Evolutionary conservation across 2,797 vertebrate species (phyloP), one percentile per base, ranked within the genome.

Genomic region (Avahi laniger): DNA sequence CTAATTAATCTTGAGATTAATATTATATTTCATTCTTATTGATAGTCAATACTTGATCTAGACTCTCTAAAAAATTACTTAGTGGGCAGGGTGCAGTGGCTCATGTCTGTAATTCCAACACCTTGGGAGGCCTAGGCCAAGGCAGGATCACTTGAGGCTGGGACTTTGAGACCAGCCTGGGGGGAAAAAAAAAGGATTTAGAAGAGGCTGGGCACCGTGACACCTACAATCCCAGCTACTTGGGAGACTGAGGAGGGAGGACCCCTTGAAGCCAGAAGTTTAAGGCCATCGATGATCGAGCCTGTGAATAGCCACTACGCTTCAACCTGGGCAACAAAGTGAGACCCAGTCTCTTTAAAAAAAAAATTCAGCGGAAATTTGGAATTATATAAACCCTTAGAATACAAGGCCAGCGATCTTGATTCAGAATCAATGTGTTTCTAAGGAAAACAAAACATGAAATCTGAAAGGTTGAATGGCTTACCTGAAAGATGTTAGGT

Each of bases 401-500:
- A 14, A 7, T 8, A 12, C 1, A 35, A 38, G 30, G 4, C 15
- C 30, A 79, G 50, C 22, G 3, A 46, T 8, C 33, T 4, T 1
- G 48, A 80, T 4, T 48, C 35, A 69, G 33, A 43, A 52, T 50
- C 35, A 26, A 10, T 12, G 1, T 8, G 20, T 30, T 48, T 38
- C 35, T 52, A 24, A 33, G 30, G 46, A 35, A 48, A 79, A 41
- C 8, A 17, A 22, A 33, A 13, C 35, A 18, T 18, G 63, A 52
- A 22, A 5, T 4, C 17, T 10, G 65, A 88, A 38, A 50, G 73
- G 28, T 28, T 38, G 52, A 0, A 4, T 1, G 15, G 4, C 97
- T 94, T 92, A 99, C 99, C 99, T 99, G 99, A 97, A 99, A 99
- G 95, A 99, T 99, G 94, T 98, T 99, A 80, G 99, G 99, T 59